Base-by-base conservation (phyloP, 2,888 invertebrate species). In the Caradrina kadenii region DNA sequence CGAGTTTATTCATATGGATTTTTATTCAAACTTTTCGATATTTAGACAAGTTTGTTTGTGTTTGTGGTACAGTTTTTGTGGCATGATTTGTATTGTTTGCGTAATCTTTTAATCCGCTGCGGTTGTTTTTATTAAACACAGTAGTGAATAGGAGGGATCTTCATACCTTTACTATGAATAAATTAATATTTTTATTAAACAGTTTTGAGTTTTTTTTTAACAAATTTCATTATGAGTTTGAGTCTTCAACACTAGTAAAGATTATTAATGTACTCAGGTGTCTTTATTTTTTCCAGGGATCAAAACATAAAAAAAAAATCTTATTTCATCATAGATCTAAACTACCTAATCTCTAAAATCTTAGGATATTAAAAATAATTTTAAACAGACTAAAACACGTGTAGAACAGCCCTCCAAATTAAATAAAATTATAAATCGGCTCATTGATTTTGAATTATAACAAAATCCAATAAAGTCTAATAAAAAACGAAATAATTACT, bases 1-100 rank as follows among this genome's bases (percentile, higher is more conserved):
- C 91, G 87, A 91, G 92, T 92, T 91, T 91, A 91, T 92, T 91
- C 82, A 83, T 63, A 74, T 73, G 79, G 79, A 81, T 71, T 78
- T 77, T 52, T 54, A 71, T 71, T 55, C 49, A 39, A 56, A 49
- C 35, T 81, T 61, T 81, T 82, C 80, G 82, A 82, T 83, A 69
- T 69, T 70, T 84, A 76, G 56, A 81, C 56, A n/a, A 63, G 1
- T 73, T 52, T 67, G 50, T 79, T 79, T 72, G 48, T 53, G 21
- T 59, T 72, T 76, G 66, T 65, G 75, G 65, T 67, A 15, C 35
- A 50, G 35, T 42, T 69, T 50, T 58, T 50, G 69, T 65, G 56
- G 50, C 31, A 73, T 53, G 63, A 58, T 71, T 45, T 76, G 35
- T 45, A 59, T 53, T 69, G 50, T 63, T n/a, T 69, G 58, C 13